These are phyloP conservation scores for Monopterus albus DNA, from an alignment of 2,113 vertebrate species.

Conservation along the genomic window DNA sequence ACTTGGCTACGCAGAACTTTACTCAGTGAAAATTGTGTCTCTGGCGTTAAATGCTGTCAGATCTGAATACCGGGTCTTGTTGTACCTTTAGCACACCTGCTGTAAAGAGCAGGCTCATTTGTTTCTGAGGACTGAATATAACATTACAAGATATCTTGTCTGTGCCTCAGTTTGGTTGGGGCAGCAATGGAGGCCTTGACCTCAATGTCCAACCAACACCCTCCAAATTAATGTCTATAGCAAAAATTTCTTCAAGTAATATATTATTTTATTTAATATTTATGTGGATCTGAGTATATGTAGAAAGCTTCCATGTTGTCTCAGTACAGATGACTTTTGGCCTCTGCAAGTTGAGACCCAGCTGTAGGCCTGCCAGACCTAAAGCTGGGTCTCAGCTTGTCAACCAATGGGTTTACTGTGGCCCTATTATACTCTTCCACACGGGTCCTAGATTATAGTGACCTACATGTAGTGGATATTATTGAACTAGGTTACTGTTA, in stretches of 20 bases:
- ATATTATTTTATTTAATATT: background rate
- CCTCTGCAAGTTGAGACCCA: background rate
- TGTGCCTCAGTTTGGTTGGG: background rate
- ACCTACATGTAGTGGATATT: constrained; percentile 76
- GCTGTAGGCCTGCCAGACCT: constrained; percentile 3
- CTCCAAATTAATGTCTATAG: background rate
- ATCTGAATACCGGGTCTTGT: background rate
- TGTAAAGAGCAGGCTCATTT: background rate
- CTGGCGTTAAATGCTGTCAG: constrained; percentile 21
- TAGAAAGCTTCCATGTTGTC: too few relatives aligned
- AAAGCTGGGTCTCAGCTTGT: constrained; percentile 30
- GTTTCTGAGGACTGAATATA: background rate
- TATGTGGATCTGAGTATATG: background rate
- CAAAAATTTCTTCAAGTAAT: background rate
- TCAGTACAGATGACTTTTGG: background rate
- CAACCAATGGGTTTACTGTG: constrained; percentile 18
- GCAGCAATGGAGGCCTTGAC: background rate
- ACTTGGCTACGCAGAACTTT: constrained; percentile 44
- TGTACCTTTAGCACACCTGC: background rate
- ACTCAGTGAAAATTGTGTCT: constrained; percentile 35
- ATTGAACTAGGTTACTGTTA: constrained; percentile 77
- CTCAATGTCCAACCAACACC: background rate
- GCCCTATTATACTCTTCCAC: constrained; percentile 13
- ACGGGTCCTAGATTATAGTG: constrained; percentile 71
- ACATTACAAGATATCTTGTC: background rate